Evolutionary conservation across 2,888 invertebrate genomes (phyloP).

Genomic region (Mesorhabditis sp.): DNA sequence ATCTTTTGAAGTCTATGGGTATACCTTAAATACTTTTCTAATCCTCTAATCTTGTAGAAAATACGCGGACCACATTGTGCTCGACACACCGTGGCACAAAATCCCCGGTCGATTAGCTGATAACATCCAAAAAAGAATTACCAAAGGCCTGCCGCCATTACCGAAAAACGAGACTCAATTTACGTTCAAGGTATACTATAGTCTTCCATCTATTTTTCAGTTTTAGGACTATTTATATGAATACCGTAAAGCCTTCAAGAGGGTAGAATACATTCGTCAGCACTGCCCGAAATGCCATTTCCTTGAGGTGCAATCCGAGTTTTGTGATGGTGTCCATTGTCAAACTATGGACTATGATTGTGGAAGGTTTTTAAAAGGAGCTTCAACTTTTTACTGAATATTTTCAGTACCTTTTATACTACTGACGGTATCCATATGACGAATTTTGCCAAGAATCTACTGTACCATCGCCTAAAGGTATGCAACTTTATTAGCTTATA

Average conservation of each 20-base stretch:
- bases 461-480: conserved; percentile 4
- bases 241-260: neutral
- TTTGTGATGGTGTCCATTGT: neutral
- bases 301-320: conserved; percentile 5
- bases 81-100: neutral
- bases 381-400: neutral
- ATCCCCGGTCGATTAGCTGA: neutral
- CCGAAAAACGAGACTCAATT: neutral
- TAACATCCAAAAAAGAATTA: conserved; percentile 1
- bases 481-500: neutral
- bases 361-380: neutral
- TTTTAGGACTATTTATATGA: neutral
- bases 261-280: neutral
- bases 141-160: neutral
- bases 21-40: too few species aligned
- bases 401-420: neutral
- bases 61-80: neutral
- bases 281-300: neutral
- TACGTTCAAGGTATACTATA: neutral
- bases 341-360: neutral
- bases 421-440: conserved; percentile 4
- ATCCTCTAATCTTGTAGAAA: neutral
- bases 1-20: neutral
- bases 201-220: neutral
- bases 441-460: conserved; percentile 3